phyloP scores from a whole-genome alignment of 2,888 invertebrate genomes.

The Sinodicranocentrus sp. region DNA sequence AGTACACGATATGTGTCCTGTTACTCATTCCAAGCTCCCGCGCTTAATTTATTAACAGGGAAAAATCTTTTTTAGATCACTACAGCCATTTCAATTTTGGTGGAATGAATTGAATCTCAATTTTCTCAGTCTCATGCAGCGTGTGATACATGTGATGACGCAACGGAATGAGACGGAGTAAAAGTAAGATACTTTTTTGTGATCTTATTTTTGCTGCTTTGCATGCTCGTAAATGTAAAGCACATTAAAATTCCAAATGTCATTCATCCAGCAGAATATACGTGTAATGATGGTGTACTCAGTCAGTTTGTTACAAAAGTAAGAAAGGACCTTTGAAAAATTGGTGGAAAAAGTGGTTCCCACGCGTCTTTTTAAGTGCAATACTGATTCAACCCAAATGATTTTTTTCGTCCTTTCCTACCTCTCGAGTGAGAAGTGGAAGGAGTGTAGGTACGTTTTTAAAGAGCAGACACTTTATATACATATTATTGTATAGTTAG shows the following conservation, averaged over 20 bases:
- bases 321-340: constrained; percentile 43
- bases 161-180: constrained; percentile 35
- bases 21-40: too few relatives aligned
- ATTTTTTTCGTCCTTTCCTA: constrained; percentile 27
- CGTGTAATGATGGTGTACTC: constrained; percentile 11
- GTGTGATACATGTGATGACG: constrained; percentile 22
- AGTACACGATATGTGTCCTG: background rate
- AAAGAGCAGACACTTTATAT: constrained; percentile 18
- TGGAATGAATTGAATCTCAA: constrained; percentile 43
- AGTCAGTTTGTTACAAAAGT: constrained; percentile 6
- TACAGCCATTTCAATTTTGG: constrained; percentile 23
- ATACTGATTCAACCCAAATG: constrained; percentile 27
- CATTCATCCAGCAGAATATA: constrained; percentile 62
- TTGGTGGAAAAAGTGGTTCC: constrained; percentile 64
- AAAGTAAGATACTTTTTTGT: background rate
- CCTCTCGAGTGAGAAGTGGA: background rate
- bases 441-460: constrained; percentile 15
- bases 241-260: constrained; percentile 67
- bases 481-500: constrained; percentile 28
- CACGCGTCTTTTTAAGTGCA: constrained; percentile 63
- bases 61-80: constrained; percentile 48
- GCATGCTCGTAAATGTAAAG: constrained; percentile 30
- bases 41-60: too few relatives aligned
- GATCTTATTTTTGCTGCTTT: constrained; percentile 17
- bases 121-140: constrained; percentile 48